phyloP scores from a whole-genome alignment of 2,113 vertebrate species.

The Hymenochirus boettgeri region DNA sequence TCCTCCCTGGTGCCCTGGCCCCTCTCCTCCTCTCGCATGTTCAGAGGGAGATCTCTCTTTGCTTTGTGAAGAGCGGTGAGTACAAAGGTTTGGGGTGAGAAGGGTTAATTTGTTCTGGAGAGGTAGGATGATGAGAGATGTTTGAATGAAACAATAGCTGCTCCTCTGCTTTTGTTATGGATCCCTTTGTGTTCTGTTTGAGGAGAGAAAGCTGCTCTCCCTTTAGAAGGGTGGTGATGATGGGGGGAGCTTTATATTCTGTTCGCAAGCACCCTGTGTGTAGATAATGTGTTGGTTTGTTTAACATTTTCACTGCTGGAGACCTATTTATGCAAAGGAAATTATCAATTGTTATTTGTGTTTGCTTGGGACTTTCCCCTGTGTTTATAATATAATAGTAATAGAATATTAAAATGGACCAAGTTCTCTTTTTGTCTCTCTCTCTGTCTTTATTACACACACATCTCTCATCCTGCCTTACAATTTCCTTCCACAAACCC shows the following conservation, averaged over 20 bases:
- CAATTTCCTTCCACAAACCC: neutral
- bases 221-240: slow-evolving; percentile 16
- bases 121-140: slow-evolving; percentile 71
- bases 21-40: slow-evolving; percentile 18
- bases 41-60: slow-evolving; percentile 52
- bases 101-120: slow-evolving; percentile 71
- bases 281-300: slow-evolving; percentile 33
- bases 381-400: neutral
- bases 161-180: slow-evolving; percentile 63
- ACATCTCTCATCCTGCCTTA: neutral
- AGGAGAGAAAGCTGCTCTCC: slow-evolving; percentile 69
- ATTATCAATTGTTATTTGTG: slow-evolving; percentile 17
- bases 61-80: slow-evolving; percentile 63
- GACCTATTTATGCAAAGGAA: neutral
- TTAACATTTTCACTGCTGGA: slow-evolving; percentile 24
- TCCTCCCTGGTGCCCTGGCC: neutral
- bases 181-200: slow-evolving; percentile 69
- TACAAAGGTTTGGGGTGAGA: slow-evolving; percentile 66
- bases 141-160: slow-evolving; percentile 63
- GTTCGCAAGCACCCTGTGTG: slow-evolving; percentile 33
- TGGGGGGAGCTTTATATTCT: slow-evolving; percentile 1
- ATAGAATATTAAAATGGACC: neutral
- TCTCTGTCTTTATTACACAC: neutral
- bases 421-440: neutral
- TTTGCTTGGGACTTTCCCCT: neutral